Evolutionary conservation across 2,888 invertebrate genomes (phyloP).

Genomic region (Xestobium rufovillosum): DNA sequence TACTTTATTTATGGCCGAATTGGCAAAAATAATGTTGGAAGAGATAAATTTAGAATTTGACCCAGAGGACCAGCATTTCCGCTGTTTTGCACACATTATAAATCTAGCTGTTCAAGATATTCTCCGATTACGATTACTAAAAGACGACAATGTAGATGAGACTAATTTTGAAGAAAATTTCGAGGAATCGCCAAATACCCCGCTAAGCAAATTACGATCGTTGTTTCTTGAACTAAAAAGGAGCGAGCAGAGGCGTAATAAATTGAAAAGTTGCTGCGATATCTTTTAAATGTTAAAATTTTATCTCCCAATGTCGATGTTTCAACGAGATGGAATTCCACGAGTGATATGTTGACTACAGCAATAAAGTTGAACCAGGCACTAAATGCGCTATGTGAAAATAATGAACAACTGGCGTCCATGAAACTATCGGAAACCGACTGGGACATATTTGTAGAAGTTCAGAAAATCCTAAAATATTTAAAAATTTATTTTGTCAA

Average conservation of each 20-base stretch:
- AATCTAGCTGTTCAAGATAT: slow-evolving; percentile 29
- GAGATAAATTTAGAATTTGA: too few relatives aligned
- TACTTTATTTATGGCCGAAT: slow-evolving; percentile 24
- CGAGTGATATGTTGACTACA: slow-evolving; percentile 4
- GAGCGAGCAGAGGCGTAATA: slow-evolving; percentile 2
- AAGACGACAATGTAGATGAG: too few relatives aligned
- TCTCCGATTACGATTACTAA: too few relatives aligned
- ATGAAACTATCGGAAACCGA: too few relatives aligned
- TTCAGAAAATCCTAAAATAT: too few relatives aligned
- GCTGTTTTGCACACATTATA: slow-evolving; percentile 27
- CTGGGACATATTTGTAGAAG: too few relatives aligned
- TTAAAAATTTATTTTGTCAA: too few relatives aligned
- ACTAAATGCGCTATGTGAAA: slow-evolving; percentile 3
- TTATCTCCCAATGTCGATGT: slow-evolving; percentile 1
- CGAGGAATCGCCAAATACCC: too few relatives aligned
- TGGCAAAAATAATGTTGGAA: slow-evolving; percentile 12
- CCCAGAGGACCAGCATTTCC: slow-evolving; percentile 25
- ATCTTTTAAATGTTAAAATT: slow-evolving; percentile 3
- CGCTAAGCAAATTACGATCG: slow-evolving; percentile 1
- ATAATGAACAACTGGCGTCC: too few relatives aligned
- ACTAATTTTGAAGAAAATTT: too few relatives aligned
- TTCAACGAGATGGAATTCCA: slow-evolving; percentile 9
- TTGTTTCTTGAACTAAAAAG: slow-evolving; percentile 2
- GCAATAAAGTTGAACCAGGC: slow-evolving; percentile 5
- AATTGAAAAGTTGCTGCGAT: slow-evolving; percentile 7